These are phyloP conservation scores for Drosophila pseudotalamancana DNA, from an alignment of 2,888 invertebrate genomes.

Conservation along the genomic window DNA sequence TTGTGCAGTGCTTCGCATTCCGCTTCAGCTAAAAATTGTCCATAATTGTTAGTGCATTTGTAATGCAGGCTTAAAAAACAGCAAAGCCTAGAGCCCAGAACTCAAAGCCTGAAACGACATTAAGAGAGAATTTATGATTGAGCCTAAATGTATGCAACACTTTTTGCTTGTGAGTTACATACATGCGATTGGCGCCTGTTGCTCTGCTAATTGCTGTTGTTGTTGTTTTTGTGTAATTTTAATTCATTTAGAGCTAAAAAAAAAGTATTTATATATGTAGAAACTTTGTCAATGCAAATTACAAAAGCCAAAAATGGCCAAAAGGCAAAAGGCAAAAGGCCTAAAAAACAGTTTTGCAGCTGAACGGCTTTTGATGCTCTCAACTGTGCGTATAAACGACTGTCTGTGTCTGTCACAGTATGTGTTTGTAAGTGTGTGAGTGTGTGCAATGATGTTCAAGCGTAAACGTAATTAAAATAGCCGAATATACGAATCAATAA, in stretches of 20 bases:
- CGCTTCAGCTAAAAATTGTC: conserved; percentile 13
- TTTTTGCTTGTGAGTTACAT: conserved; percentile 1
- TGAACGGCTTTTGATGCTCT: conserved; percentile 9
- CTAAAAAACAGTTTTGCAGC: conserved; percentile 1
- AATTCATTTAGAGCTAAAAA: conserved; percentile 40
- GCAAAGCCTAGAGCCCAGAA: not conserved
- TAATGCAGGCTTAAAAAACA: conserved; percentile 8
- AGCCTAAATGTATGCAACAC: conserved; percentile 40
- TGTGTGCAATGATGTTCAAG: conserved; percentile 29
- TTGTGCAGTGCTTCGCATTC: conserved; percentile 13
- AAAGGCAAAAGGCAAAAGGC: conserved; percentile 16
- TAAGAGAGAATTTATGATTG: conserved; percentile 47
- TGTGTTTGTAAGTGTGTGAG: conserved; percentile 1
- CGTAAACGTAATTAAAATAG: conserved; percentile 73
- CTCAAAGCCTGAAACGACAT: conserved; percentile 8
- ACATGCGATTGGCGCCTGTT: conserved; percentile 8
- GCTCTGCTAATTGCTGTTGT: conserved; percentile 40
- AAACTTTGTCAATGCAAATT: conserved; percentile 26
- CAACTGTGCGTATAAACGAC: not conserved
- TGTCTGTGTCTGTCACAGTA: not conserved
- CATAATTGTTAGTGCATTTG: conserved; percentile 23
- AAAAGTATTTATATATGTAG: conserved; percentile 5
- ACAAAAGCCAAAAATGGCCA: conserved; percentile 27
- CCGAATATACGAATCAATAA: conserved; percentile 73
- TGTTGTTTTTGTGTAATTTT: conserved; percentile 15